phyloP scores from a whole-genome alignment of 1,140 invertebrate genomes.

The Drosophila willistoni region DNA sequence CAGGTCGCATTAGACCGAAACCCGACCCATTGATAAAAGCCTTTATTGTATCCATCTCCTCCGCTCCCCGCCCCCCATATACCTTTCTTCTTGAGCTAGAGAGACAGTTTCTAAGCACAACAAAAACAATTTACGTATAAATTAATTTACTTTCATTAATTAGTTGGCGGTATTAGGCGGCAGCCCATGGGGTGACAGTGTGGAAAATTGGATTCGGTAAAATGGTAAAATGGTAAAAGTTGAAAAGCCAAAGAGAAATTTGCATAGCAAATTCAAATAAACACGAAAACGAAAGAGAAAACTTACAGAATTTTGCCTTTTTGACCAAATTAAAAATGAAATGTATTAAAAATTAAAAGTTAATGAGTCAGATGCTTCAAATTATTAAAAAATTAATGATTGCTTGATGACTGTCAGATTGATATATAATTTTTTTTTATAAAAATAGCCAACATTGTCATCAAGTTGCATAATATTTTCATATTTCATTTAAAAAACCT shows the following conservation, averaged over 20 bases:
- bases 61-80: neutral
- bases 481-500: no score
- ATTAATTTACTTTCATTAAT: conserved; percentile 67
- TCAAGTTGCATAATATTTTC: no score
- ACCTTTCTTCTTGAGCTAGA: neutral
- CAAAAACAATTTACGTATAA: conserved; percentile 67
- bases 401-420: neutral
- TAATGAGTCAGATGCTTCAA: neutral
- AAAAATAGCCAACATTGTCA: no score
- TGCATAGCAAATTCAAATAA: conserved; percentile 45
- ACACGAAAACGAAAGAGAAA: conserved; percentile 28
- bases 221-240: conserved; percentile 48
- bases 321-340: neutral
- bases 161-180: conserved; percentile 49
- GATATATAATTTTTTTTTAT: no score
- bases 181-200: conserved; percentile 40
- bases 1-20: conserved; percentile 41
- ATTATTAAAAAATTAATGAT: neutral
- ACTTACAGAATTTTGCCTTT: neutral
- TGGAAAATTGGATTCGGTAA: conserved; percentile 43
- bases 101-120: conserved; percentile 57
- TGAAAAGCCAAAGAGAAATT: conserved; percentile 44
- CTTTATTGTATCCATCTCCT: conserved; percentile 16
- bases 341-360: neutral
- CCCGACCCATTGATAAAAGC: conserved; percentile 47